These are phyloP conservation scores for Brachionus paranguensis DNA, from an alignment of 1,140 invertebrate genomes.

Conservation along the genomic window DNA sequence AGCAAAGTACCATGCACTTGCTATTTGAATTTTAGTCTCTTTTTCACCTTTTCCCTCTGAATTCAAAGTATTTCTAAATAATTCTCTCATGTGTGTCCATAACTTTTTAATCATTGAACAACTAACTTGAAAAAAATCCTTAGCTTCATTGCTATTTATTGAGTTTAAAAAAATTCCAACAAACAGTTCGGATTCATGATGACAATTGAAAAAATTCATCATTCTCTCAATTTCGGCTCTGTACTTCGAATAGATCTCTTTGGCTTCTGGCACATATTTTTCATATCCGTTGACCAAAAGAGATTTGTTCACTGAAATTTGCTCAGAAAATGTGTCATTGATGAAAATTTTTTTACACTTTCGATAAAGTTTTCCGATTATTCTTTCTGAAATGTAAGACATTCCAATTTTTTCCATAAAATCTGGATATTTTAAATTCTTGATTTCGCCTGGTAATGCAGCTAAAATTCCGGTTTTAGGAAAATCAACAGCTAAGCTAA, in stretches of 20 bases:
- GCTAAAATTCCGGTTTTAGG: not conserved
- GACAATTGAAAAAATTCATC: not conserved
- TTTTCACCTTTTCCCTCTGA: not conserved
- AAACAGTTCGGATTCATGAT: not conserved
- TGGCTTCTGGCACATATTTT: slow-evolving; percentile 7
- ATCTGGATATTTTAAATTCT: not conserved
- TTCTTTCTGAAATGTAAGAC: not conserved
- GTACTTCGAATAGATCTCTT: not conserved
- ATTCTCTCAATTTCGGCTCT: not conserved
- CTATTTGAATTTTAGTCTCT: not conserved
- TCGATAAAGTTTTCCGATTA: slow-evolving; percentile 23
- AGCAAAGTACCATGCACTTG: not conserved
- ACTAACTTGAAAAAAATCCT: not conserved
- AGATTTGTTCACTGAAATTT: not conserved
- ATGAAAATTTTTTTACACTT: slow-evolving; percentile 12
- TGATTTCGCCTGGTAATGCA: not conserved
- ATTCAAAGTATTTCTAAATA: not conserved
- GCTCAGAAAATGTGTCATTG: not conserved
- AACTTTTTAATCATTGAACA: slow-evolving; percentile 23
- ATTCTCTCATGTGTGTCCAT: not conserved
- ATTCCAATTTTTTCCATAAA: not conserved
- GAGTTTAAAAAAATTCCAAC: slow-evolving; percentile 6
- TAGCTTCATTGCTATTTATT: not conserved
- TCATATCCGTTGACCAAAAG: not conserved
- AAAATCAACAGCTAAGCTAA: slow-evolving; percentile 23